These are phyloP conservation scores for Apantesis nais DNA, from an alignment of 2,888 invertebrate genomes.

Conservation along the genomic window DNA sequence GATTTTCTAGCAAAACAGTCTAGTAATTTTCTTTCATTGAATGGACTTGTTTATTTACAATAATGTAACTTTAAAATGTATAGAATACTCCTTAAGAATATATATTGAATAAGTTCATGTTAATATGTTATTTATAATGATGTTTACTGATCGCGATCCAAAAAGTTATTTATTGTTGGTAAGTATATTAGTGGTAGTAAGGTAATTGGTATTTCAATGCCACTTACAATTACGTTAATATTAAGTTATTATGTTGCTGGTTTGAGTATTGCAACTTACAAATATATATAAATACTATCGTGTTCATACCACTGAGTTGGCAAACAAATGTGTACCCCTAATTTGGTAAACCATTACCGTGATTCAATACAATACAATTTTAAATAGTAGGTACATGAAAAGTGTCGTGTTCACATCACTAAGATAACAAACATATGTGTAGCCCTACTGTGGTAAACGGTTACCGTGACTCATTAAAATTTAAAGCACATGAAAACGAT, in stretches of 20 bases:
- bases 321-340: neutral
- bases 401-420: too few relatives aligned
- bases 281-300: neutral
- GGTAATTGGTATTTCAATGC: conserved; percentile 13
- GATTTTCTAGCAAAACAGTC: neutral
- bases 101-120: neutral
- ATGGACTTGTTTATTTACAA: neutral
- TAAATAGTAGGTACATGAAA: neutral
- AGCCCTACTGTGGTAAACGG: too few relatives aligned
- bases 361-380: neutral
- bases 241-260: neutral
- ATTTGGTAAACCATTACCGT: neutral
- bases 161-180: conserved; percentile 17
- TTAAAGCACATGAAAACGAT: too few relatives aligned
- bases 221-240: conserved; percentile 2
- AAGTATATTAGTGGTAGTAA: too few relatives aligned
- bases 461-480: too few relatives aligned
- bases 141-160: conserved; percentile 10
- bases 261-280: neutral
- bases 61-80: neutral
- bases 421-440: too few relatives aligned
- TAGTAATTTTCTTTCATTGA: neutral
- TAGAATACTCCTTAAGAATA: neutral
- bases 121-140: neutral
- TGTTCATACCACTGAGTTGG: neutral